These are phyloP conservation scores for Stercorarius parasiticus DNA, from an alignment of 2,113 vertebrate genomes.

Conservation along the genomic window DNA sequence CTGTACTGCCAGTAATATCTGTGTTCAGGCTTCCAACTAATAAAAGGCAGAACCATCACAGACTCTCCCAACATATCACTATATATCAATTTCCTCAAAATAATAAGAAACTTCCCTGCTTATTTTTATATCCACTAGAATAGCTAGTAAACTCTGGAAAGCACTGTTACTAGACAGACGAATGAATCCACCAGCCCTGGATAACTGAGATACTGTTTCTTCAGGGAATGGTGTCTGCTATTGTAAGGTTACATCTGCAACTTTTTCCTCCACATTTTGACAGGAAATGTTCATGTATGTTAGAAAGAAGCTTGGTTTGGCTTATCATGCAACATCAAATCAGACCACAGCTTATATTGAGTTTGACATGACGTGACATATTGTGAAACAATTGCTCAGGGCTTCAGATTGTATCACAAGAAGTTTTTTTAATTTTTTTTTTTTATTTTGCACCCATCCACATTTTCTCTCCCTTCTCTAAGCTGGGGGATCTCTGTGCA, in stretches of 20 bases:
- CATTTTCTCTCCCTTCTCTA: neutral
- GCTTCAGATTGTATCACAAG: neutral
- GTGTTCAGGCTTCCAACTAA: neutral
- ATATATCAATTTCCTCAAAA: neutral
- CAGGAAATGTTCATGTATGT: neutral
- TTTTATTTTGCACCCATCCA: neutral
- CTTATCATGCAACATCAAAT: slow-evolving; percentile 7
- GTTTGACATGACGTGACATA: neutral
- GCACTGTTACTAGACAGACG: neutral
- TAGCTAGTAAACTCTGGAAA: neutral
- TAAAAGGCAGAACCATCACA: neutral
- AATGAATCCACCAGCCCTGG: neutral
- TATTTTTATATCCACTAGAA: neutral
- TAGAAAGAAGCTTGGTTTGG: neutral
- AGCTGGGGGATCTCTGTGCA: neutral
- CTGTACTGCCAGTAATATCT: neutral
- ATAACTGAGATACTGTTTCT: neutral
- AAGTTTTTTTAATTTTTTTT: neutral
- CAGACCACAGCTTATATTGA: neutral
- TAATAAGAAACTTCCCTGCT: neutral
- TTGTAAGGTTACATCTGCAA: neutral
- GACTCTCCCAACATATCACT: neutral
- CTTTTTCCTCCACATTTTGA: neutral
- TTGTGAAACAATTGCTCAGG: neutral
- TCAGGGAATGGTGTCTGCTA: neutral